These are phyloP conservation scores for Melipona quadrifasciata DNA, from an alignment of 1,140 invertebrate genomes.

Conservation along the genomic window DNA sequence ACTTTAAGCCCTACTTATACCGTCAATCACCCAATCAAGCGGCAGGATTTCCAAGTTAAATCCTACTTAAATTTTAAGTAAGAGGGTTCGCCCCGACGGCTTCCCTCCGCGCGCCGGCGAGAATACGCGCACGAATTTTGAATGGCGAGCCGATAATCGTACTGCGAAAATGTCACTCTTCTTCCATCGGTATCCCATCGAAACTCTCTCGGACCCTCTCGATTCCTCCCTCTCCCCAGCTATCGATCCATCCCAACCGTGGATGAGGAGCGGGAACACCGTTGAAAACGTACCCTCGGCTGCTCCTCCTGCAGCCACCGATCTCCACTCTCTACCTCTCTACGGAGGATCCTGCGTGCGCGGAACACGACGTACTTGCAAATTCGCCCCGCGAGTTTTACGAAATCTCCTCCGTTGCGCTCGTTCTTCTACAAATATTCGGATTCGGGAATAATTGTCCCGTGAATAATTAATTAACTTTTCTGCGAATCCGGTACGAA, in stretches of 20 bases:
- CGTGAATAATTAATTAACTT: too few species aligned
- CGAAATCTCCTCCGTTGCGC: neutral
- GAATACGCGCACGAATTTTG: slow-evolving; percentile 28
- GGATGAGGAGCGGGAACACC: neutral
- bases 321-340: too few species aligned
- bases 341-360: neutral
- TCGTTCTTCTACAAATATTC: neutral
- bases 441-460: too few species aligned
- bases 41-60: slow-evolving; percentile 55
- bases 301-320: neutral
- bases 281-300: neutral
- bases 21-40: slow-evolving; percentile 59
- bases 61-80: slow-evolving; percentile 62
- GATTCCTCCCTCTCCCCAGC: too few species aligned
- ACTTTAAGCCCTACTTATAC: slow-evolving; percentile 59
- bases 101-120: neutral
- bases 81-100: slow-evolving; percentile 23
- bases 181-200: neutral
- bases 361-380: neutral
- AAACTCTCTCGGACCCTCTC: neutral
- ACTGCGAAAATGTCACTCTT: slow-evolving; percentile 32
- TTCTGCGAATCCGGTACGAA: too few species aligned
- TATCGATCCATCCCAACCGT: neutral
- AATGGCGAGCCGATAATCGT: slow-evolving; percentile 37
- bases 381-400: neutral